phyloP scores from a whole-genome alignment of 2,113 vertebrate species.

The Eurypyga helias region DNA sequence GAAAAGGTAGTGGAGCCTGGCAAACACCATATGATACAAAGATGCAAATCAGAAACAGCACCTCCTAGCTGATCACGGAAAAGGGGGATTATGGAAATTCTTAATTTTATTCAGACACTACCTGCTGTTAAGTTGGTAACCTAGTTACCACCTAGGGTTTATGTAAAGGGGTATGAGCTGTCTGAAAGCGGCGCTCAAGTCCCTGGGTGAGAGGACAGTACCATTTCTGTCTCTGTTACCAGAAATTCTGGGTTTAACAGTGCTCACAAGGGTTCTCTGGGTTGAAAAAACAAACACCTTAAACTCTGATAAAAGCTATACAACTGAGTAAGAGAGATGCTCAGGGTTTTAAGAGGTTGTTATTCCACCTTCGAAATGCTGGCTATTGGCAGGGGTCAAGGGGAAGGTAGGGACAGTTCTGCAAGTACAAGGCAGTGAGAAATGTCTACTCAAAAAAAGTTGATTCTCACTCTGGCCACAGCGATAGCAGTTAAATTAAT shows the following conservation, averaged over 20 bases:
- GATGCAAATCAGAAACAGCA: not conserved
- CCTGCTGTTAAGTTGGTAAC: not conserved
- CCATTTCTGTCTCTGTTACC: not conserved
- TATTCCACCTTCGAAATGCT: not conserved
- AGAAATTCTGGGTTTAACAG: not conserved
- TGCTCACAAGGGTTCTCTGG: not conserved
- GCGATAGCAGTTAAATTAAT: not conserved
- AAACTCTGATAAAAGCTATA: not conserved
- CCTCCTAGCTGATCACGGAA: not conserved
- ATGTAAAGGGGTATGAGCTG: not conserved
- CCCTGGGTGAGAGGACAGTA: not conserved
- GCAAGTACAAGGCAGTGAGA: not conserved
- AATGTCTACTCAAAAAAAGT: not conserved
- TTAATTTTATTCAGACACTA: not conserved
- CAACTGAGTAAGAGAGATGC: not conserved
- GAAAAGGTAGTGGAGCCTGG: not conserved
- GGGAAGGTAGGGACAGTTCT: not conserved
- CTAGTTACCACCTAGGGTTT: not conserved
- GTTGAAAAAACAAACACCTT: not conserved
- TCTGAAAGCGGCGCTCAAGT: not conserved
- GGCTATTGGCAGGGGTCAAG: accelerated
- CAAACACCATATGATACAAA: not conserved
- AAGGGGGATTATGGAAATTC: not conserved
- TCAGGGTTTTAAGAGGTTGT: not conserved
- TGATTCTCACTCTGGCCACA: not conserved